A percentile compares a stretch with the other conserved stretches of the same genome.
Evolutionary conservation across 2,888 invertebrate species (phyloP).

Genomic region (Sinohyriopsis cumingii): DNA sequence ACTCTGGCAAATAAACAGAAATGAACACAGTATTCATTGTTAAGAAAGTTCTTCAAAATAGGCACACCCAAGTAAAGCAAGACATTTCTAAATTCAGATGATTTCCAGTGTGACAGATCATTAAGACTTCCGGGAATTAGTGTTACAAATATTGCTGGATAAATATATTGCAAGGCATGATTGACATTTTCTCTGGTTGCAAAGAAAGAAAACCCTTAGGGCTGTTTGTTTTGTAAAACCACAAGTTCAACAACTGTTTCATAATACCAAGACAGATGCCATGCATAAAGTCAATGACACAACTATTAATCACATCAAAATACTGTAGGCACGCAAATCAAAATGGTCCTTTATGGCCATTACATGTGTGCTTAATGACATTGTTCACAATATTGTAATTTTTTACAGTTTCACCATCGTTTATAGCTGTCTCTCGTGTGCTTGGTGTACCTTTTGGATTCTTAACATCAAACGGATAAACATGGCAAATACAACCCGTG

Average conservation of each 20-base stretch:
- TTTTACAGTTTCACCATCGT: too few relatives aligned
- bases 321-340: conserved; percentile 13
- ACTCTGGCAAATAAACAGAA: conserved; percentile 13
- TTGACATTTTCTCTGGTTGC: conserved; percentile 6
- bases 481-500: too few relatives aligned
- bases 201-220: conserved; percentile 9
- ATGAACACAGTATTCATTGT: conserved; percentile 7
- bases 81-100: conserved; percentile 19
- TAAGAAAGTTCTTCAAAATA: background rate
- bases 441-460: too few relatives aligned
- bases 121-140: conserved; percentile 11
- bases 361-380: too few relatives aligned
- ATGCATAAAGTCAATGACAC: conserved; percentile 24
- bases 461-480: too few relatives aligned
- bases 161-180: conserved; percentile 3
- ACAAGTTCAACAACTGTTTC: conserved; percentile 15
- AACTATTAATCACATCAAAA: conserved; percentile 19
- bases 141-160: conserved; percentile 18
- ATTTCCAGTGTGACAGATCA: too few relatives aligned
- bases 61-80: conserved; percentile 17
- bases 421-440: too few relatives aligned
- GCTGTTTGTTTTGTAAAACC: conserved; percentile 21
- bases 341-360: too few relatives aligned
- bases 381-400: too few relatives aligned
- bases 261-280: conserved; percentile 14